Evolutionary conservation across 2,797 vertebrate genomes (phyloP).

Genomic region (Heteromormyrus szaboi): DNA sequence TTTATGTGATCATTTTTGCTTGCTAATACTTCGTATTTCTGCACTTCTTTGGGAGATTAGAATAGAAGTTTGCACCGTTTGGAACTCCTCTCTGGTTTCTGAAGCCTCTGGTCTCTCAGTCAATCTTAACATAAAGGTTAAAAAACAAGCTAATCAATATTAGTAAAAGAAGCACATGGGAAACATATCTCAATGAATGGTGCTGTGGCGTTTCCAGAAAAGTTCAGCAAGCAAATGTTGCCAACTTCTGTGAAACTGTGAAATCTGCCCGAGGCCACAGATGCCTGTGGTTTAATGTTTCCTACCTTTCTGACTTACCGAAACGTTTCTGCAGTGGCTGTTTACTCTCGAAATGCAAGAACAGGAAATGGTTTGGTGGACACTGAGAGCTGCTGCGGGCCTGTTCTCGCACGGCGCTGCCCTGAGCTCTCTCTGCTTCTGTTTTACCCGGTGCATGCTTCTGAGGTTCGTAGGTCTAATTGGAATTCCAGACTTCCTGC

Average conservation of each 20-base stretch:
- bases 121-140: not conserved
- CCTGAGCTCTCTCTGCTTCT: not conserved
- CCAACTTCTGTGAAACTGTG: not conserved
- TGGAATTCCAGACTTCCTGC: constrained; percentile 7
- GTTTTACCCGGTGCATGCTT: not conserved
- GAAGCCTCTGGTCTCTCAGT: not conserved
- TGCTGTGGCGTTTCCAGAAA: not conserved
- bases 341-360: not conserved
- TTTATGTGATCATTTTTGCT: not conserved
- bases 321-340: not conserved
- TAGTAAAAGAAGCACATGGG: not conserved
- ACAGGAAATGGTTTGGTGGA: not conserved
- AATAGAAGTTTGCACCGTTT: not conserved
- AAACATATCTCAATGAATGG: not conserved
- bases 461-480: not conserved
- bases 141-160: not conserved
- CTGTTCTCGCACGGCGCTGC: not conserved
- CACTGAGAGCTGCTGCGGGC: not conserved
- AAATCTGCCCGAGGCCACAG: not conserved
- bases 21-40: not conserved
- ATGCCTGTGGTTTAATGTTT: not conserved
- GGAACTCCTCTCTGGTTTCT: not conserved
- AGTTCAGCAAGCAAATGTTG: not conserved
- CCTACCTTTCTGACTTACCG: not conserved
- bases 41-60: not conserved